phyloP scores from a whole-genome alignment of 2,888 invertebrate genomes.

The Amblyteles armatorius region DNA sequence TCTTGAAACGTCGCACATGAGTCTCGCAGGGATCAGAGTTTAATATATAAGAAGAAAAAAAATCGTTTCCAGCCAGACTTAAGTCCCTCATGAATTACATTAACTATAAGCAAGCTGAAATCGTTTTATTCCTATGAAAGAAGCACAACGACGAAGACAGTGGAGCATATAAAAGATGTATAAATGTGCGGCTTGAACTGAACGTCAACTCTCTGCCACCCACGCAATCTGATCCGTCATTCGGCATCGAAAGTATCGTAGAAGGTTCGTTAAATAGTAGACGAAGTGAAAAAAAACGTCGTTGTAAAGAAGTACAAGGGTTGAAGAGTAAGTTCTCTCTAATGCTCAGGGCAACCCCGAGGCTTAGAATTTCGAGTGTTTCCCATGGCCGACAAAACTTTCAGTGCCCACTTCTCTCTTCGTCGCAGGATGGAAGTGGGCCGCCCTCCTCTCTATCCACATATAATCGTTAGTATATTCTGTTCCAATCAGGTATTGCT shows the following conservation, averaged over 20 bases:
- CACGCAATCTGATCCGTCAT: constrained; percentile 3
- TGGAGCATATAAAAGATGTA: background rate
- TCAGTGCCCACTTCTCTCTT: constrained; percentile 50
- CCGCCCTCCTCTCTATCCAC: constrained; percentile 1
- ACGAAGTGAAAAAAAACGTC: constrained; percentile 51
- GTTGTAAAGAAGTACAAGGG: constrained; percentile 25
- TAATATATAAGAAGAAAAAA: background rate
- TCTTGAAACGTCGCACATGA: background rate
- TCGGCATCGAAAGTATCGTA: constrained; percentile 1
- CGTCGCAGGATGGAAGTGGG: constrained; percentile 17
- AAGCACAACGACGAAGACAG: background rate
- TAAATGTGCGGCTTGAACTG: background rate
- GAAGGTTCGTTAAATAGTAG: constrained; percentile 56
- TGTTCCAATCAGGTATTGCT: constrained; percentile 54
- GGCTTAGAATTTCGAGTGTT: constrained; percentile 76
- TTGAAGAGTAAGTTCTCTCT: constrained; percentile 11
- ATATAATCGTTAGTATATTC: constrained; percentile 32
- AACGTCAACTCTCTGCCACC: background rate
- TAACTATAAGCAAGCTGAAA: background rate
- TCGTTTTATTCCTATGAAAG: background rate
- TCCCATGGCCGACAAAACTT: constrained; percentile 81
- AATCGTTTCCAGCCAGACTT: background rate
- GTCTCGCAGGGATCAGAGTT: background rate
- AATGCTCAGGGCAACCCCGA: constrained; percentile 53
- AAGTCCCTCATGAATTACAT: background rate